Evolutionary conservation across 2,888 invertebrate genomes (phyloP).

Genomic region (Gerosis bhagava): DNA sequence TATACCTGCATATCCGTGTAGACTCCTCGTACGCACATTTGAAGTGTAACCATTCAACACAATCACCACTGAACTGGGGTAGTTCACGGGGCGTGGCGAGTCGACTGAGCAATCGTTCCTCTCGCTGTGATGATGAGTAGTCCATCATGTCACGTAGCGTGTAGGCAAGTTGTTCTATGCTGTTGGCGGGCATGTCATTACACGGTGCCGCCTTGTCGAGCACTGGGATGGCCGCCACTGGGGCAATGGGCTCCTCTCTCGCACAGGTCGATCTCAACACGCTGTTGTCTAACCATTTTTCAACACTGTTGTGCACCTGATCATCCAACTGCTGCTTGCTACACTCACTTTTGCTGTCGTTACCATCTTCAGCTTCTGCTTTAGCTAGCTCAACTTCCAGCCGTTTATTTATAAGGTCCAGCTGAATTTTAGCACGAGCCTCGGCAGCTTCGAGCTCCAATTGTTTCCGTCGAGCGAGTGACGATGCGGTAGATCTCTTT

Average conservation of each 20-base stretch:
- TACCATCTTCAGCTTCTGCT: conserved; percentile 11
- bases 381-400: conserved; percentile 23
- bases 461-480: conserved; percentile 20
- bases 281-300: conserved; percentile 8
- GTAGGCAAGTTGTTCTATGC: too few relatives aligned
- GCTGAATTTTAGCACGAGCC: conserved; percentile 30
- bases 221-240: too few relatives aligned
- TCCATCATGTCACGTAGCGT: too few relatives aligned
- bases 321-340: conserved; percentile 3
- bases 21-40: conserved; percentile 11
- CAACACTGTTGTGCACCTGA: conserved; percentile 1
- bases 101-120: conserved; percentile 13
- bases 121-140: too few relatives aligned
- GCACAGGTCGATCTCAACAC: too few relatives aligned
- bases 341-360: conserved; percentile 6
- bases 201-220: too few relatives aligned
- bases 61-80: conserved; percentile 9
- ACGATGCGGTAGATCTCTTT: conserved; percentile 17
- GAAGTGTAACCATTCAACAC: conserved; percentile 13
- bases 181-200: too few relatives aligned
- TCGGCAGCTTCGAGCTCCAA: conserved; percentile 28
- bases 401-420: conserved; percentile 17
- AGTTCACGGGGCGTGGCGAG: conserved; percentile 11
- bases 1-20: conserved; percentile 4
- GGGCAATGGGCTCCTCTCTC: too few relatives aligned